These are phyloP conservation scores for Hetaerina titia DNA, from an alignment of 2,888 invertebrate genomes.

Conservation along the genomic window DNA sequence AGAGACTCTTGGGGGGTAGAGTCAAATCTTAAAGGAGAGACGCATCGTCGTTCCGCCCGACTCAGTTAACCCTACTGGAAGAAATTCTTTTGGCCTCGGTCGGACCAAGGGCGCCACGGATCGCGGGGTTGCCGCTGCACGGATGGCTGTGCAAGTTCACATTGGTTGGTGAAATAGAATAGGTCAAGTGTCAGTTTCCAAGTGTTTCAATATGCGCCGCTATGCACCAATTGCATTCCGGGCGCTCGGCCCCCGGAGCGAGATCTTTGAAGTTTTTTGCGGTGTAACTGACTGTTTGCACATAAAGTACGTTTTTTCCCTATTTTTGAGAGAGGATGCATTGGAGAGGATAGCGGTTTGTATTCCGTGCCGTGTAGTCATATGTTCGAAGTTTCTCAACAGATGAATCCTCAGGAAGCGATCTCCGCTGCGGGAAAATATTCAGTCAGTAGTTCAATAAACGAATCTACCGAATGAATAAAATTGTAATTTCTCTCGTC, in stretches of 20 bases:
- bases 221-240: conserved; percentile 21
- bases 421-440: neutral
- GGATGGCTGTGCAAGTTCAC: neutral
- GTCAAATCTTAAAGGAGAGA: too few relatives aligned
- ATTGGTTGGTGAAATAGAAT: neutral
- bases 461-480: neutral
- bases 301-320: neutral
- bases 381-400: neutral
- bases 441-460: neutral
- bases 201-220: conserved; percentile 19
- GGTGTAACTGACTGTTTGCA: neutral
- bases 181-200: conserved; percentile 19
- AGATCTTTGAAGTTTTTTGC: neutral
- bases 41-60: too few relatives aligned
- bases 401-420: neutral
- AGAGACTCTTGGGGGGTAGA: too few relatives aligned
- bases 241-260: neutral
- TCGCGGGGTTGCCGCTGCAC: neutral
- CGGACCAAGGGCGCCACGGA: neutral
- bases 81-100: neutral
- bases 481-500: too few relatives aligned
- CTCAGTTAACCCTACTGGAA: neutral
- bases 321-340: neutral
- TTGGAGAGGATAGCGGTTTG: neutral
- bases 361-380: neutral